Percentiles rank a stretch among this genome's conserved stretches.
Conservation (phyloP, 2,113 vertebrate genomes). For the human region DNA sequence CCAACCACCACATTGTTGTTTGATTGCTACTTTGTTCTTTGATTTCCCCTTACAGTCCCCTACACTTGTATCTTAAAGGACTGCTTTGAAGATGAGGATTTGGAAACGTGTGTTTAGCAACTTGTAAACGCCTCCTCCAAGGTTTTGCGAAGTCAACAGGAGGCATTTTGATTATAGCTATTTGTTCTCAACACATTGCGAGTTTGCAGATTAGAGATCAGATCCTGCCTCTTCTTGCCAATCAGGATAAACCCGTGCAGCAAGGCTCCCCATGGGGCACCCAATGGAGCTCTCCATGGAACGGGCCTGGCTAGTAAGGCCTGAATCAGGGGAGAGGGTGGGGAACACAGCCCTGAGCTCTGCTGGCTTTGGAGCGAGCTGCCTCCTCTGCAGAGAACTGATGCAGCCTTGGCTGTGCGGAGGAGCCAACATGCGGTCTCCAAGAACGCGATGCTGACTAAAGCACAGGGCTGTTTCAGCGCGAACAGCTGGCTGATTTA, state of each 20-base stretch:
- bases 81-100: neutral
- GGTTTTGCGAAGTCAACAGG: constrained; percentile 18
- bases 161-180: constrained; percentile 25
- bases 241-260: neutral
- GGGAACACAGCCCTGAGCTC: neutral
- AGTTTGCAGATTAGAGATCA: constrained; percentile 1
- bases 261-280: neutral
- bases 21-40: neutral
- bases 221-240: neutral
- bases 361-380: neutral
- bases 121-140: neutral
- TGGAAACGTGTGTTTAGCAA: neutral
- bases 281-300: no score
- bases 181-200: neutral
- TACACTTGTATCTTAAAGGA: neutral
- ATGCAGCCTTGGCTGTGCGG: neutral
- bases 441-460: neutral
- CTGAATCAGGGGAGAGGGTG: rapidly evolving
- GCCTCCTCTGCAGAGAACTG: neutral
- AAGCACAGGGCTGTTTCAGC: rapidly evolving
- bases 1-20: neutral
- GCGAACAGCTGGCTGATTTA: neutral
- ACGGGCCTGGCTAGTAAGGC: neutral
- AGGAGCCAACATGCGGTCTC: rapidly evolving
- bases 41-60: neutral